A percentile compares a stretch with the other conserved stretches of the same genome.
These are phyloP conservation scores for Ectemnius lituratus DNA, from an alignment of 2,888 invertebrate species.

Conservation along the genomic window DNA sequence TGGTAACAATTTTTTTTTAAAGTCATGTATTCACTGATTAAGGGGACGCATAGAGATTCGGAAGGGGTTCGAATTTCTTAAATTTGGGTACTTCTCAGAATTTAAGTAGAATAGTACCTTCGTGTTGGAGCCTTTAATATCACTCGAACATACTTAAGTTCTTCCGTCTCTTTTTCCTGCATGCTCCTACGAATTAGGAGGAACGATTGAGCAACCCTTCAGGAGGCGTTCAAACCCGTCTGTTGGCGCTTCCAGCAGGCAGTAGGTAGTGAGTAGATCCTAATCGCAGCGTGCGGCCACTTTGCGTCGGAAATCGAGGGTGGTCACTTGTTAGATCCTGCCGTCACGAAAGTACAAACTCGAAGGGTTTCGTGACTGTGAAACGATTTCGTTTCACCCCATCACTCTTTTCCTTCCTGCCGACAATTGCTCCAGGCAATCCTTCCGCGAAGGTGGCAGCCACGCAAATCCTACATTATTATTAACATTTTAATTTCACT, in stretches of 20 bases:
- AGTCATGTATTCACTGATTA: no score
- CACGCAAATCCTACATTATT: conserved; percentile 18
- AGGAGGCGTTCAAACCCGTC: conserved; percentile 22
- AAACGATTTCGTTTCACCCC: conserved; percentile 31
- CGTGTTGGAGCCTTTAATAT: no score
- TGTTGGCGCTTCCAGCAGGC: conserved; percentile 13
- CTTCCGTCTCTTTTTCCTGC: conserved; percentile 13
- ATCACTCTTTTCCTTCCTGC: neutral
- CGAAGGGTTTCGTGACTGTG: conserved; percentile 45
- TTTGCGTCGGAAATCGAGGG: conserved; percentile 76
- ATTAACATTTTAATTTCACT: neutral
- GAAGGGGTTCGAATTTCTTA: no score
- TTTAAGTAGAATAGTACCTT: no score
- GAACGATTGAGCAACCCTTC: conserved; percentile 50
- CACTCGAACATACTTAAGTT: neutral
- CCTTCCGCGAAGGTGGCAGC: conserved; percentile 14
- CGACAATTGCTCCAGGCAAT: conserved; percentile 18
- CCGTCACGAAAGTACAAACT: conserved; percentile 69
- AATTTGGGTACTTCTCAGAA: no score
- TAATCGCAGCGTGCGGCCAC: conserved; percentile 72
- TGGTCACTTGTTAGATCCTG: conserved; percentile 66
- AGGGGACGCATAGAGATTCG: no score
- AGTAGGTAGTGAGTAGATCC: conserved; percentile 62
- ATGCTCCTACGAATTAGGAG: conserved; percentile 43
- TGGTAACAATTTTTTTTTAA: no score